Evolutionary conservation across 2,113 vertebrate species (phyloP).

Genomic region (Chloropsis hardwickii): DNA sequence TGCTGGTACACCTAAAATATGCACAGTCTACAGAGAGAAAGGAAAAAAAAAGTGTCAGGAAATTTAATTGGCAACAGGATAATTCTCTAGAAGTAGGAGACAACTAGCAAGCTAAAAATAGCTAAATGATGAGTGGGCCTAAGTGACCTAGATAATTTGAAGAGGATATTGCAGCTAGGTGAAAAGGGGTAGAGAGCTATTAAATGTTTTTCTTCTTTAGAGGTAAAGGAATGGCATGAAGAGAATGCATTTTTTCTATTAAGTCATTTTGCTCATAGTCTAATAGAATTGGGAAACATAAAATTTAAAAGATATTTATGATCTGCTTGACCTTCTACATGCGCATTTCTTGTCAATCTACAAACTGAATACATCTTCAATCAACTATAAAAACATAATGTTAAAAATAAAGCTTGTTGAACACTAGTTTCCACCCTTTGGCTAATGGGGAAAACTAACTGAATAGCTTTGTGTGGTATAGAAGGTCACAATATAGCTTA

Average conservation of each 20-base stretch:
- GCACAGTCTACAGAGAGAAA: neutral
- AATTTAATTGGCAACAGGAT: neutral
- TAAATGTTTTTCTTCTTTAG: neutral
- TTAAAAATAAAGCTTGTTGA: neutral
- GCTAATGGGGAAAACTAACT: neutral
- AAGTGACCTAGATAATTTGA: slow-evolving; percentile 10
- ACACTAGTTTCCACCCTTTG: neutral
- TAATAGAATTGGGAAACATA: neutral
- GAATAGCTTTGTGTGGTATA: neutral
- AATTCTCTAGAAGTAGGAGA: neutral
- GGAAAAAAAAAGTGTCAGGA: neutral
- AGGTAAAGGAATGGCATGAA: neutral
- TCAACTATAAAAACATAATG: neutral
- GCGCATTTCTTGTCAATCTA: neutral
- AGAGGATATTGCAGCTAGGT: neutral
- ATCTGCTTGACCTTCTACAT: neutral
- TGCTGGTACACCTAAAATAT: neutral
- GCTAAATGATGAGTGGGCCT: neutral
- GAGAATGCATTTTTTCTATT: neutral
- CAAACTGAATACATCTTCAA: neutral
- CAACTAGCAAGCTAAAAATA: slow-evolving; percentile 21
- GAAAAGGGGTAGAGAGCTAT: neutral
- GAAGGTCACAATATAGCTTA: neutral
- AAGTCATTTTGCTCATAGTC: neutral
- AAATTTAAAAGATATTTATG: neutral